These are phyloP conservation scores for Aproaerema taeniolella DNA, from an alignment of 2,888 invertebrate genomes.

Conservation along the genomic window DNA sequence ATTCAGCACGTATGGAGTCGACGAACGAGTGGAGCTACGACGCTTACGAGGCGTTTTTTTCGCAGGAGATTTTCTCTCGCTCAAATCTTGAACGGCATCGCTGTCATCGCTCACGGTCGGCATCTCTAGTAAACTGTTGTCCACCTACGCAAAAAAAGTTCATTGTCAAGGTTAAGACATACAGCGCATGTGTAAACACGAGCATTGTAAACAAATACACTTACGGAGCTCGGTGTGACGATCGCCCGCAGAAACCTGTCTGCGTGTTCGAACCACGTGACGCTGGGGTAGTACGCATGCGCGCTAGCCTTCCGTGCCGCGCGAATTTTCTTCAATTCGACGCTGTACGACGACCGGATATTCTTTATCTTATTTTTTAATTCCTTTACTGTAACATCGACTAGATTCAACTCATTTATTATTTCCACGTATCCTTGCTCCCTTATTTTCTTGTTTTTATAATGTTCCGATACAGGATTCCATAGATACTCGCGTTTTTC, in stretches of 20 bases:
- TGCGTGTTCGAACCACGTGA: slow-evolving; percentile 77
- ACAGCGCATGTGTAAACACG: slow-evolving; percentile 38
- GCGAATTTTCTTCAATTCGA: slow-evolving; percentile 74
- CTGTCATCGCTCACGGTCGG: slow-evolving; percentile 68
- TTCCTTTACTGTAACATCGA: slow-evolving; percentile 70
- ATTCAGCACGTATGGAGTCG: slow-evolving; percentile 66
- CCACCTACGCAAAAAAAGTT: slow-evolving; percentile 54
- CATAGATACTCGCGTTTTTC: slow-evolving; percentile 71
- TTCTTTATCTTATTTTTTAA: slow-evolving; percentile 75
- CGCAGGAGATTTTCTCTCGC: slow-evolving; percentile 67
- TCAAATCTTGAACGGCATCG: slow-evolving; percentile 66
- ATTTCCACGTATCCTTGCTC: slow-evolving; percentile 72
- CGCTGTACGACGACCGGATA: slow-evolving; percentile 73
- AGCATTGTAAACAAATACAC: slow-evolving; percentile 41
- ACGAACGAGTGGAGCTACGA: slow-evolving; percentile 64
- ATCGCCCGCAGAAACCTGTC: slow-evolving; percentile 76
- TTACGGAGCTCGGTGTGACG: slow-evolving; percentile 74
- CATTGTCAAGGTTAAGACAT: slow-evolving; percentile 20
- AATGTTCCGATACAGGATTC: slow-evolving; percentile 71
- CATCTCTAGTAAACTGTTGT: slow-evolving; percentile 65
- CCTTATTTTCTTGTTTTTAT: slow-evolving; percentile 72
- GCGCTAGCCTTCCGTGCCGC: slow-evolving; percentile 73
- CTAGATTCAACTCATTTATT: slow-evolving; percentile 64
- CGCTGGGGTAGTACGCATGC: slow-evolving; percentile 75
- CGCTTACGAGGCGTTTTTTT: slow-evolving; percentile 68